Evolutionary conservation across 2,797 vertebrate genomes (phyloP).

Genomic region (Crotalus adamanteus): DNA sequence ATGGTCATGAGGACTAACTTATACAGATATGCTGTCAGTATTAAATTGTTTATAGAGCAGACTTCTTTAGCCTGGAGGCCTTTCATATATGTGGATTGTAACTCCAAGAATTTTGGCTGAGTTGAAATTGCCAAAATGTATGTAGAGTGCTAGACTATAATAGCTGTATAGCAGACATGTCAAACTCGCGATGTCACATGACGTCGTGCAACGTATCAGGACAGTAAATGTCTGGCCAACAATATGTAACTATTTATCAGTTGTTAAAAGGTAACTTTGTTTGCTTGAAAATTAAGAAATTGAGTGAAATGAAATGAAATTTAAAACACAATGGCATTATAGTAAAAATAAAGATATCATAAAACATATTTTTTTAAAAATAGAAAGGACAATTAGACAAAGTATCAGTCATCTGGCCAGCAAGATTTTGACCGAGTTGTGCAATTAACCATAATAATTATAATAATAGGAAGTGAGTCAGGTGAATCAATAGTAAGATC

Average conservation of each 20-base stretch:
- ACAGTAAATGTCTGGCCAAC: neutral
- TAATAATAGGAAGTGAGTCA: neutral
- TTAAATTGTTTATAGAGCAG: no score
- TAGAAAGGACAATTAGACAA: neutral
- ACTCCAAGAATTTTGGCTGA: neutral
- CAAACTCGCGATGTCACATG: no score
- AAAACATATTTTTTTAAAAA: neutral
- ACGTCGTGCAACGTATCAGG: no score
- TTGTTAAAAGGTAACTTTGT: neutral
- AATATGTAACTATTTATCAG: neutral
- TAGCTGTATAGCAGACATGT: neutral
- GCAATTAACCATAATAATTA: neutral
- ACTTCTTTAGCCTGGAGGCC: neutral
- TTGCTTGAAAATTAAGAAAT: neutral
- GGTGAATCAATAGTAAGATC: neutral
- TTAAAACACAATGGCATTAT: neutral
- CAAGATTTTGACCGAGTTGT: neutral
- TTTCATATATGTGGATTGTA: neutral
- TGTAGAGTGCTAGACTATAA: neutral
- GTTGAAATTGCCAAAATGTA: neutral
- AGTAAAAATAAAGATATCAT: neutral
- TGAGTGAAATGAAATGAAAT: neutral
- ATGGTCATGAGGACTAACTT: no score
- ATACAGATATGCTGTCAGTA: no score
- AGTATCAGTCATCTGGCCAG: neutral